Evolutionary conservation across 2,888 invertebrate species (phyloP).

Genomic region (Nesidiocoris tenuis): DNA sequence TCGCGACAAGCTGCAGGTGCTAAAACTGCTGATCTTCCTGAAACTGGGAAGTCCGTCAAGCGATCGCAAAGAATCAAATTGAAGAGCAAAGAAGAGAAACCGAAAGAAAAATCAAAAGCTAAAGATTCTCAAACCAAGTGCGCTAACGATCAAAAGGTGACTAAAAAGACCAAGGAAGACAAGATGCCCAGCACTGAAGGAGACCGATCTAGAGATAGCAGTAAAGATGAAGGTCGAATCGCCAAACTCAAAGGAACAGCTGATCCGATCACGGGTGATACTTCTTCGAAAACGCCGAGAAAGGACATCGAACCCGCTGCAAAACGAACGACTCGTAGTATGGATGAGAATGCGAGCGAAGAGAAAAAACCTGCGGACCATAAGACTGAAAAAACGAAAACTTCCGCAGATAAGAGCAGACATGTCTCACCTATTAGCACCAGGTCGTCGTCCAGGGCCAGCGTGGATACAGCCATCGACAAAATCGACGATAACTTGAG

Average conservation of each 20-base stretch:
- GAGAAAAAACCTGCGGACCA: constrained; percentile 17
- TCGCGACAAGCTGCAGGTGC: constrained; percentile 17
- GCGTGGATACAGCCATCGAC: constrained; percentile 15
- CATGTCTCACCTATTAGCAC: constrained; percentile 15
- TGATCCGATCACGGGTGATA: background rate
- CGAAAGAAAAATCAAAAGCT: constrained; percentile 13
- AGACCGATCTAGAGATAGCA: background rate
- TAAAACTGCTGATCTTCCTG: background rate
- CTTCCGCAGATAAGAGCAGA: background rate
- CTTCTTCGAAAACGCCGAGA: background rate
- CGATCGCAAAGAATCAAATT: constrained; percentile 41
- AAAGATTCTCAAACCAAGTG: background rate
- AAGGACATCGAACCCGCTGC: constrained; percentile 3
- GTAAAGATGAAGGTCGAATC: constrained; percentile 3
- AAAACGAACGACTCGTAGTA: constrained; percentile 31
- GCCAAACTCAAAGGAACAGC: background rate
- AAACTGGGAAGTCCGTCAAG: constrained; percentile 24
- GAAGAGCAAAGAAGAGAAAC: constrained; percentile 36
- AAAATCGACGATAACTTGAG: constrained; percentile 6
- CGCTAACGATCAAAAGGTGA: background rate
- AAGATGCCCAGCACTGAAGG: background rate
- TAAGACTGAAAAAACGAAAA: background rate
- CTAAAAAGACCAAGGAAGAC: background rate
- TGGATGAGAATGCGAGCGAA: background rate
- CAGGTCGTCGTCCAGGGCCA: constrained; percentile 30